Evolutionary conservation across 1,140 invertebrate species (phyloP), one percentile per base, ranked within the genome.

Genomic region (Papilio dardanus): DNA sequence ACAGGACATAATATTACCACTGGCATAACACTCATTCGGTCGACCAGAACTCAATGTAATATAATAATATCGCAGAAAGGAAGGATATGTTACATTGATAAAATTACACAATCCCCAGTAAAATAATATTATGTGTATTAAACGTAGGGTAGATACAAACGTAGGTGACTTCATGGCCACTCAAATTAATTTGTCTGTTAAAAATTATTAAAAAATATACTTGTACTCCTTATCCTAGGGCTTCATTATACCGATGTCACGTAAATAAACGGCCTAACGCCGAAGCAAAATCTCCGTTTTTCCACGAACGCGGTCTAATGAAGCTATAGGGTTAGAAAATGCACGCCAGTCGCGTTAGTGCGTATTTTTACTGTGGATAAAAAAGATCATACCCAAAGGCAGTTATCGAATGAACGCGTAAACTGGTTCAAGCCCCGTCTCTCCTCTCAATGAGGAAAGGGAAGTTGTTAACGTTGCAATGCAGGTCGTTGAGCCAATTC

Each of bases 381-480:
- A 62, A 62, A 62, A 62, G 54, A 62, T 8, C 12, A 58, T 58
- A 58, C 54, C 10, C 3, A 58, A 12, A 5, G 54, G 21, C 12
- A 28, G 21, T 58, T 58, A 58, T 58, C 54, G 16, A 28, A 58
- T 58, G 24, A 58, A 58, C 54, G 21, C 21, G 24, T 62, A 30
- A 62, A 62, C 54, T 62, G 54, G 54, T 28, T 28, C 24, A 62
- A 28, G 24, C 24, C 42, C 42, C 50, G 24, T 62, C 54, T 62
- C 54, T 28, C 54, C 12, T 62, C 24, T 58, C 54, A 62, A 62
- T 62, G 54, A 62, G 54, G 54, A 62, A 28, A 12, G 12, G 54
- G 54, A 62, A 62, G 24, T 62, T 62, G 54, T 62, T 62, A 62
- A 30, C 54, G 3, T 62, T 62, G 24, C 54, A 62, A 7, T 30